Base-by-base conservation (phyloP, 2,888 invertebrate species). In the Tillus elongatus region DNA sequence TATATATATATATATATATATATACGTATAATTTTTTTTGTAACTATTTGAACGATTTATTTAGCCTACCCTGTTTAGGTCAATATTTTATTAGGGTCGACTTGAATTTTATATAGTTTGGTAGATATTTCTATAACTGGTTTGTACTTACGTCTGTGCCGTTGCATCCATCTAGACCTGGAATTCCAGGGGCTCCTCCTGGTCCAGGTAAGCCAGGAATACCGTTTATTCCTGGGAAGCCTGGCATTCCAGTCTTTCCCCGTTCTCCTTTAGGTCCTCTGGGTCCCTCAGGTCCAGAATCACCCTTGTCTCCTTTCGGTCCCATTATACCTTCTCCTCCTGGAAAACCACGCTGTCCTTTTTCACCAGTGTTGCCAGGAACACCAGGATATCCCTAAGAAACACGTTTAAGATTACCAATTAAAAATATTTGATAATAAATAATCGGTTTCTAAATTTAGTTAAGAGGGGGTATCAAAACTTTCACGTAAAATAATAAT, bases 151-250 rank as follows among this genome's bases (percentile, higher is more conserved):
- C 90, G 64, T 91, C 91, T 36, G 91, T 89, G 56, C 96, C 96
- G 57, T 96, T 95, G 60, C 96, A 97, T 6, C 96, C 97, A 60
- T 96, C 93, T 53, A 83, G 35, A 69, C 96, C 96, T 27, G 86
- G 80, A 29, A 76, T 68, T 50, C 93, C 93, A n/a, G 85, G 71
- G 1, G 71, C 56, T 33, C 92, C 87, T 1, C 73, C 51, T 37
- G 72, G 72, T 16, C 87, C 87, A 57, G 73, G 76, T 41, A 74
- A 58, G 40, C 86, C 86, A 12, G 79, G 82, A 42, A 81, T 69
- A 32, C 86, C 86, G 52, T 77, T 73, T 41, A 77, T 74, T 43
- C 88, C 90, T 3, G 84, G 77, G 61, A 83, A 86, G 39, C 95
- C 95, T 43, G 90, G 91, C 46, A 82, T 74, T 44, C 97, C 96